Evolutionary conservation across 2,113 vertebrate species (phyloP).

Genomic region (Ascaphus truei): DNA sequence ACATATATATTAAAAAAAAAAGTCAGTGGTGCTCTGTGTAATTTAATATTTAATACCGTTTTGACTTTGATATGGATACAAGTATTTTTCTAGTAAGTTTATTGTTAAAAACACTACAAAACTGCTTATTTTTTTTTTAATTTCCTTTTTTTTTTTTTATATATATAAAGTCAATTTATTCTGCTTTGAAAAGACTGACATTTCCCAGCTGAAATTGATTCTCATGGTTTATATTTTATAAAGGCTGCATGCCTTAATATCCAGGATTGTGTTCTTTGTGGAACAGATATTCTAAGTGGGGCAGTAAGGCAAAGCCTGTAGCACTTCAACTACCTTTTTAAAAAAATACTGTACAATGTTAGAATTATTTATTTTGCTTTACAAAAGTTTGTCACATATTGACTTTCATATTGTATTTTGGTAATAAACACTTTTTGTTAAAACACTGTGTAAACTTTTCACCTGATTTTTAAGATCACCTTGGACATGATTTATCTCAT

Average conservation of each 20-base stretch:
- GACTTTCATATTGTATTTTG: conserved; percentile 91
- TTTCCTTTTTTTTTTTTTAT: not conserved
- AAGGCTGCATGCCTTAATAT: conserved; percentile 67
- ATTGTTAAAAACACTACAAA: conserved; percentile 74
- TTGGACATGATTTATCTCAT: no score
- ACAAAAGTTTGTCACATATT: conserved; percentile 80
- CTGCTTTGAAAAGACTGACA: conserved; percentile 61
- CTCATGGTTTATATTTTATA: conserved; percentile 62
- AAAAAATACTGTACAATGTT: conserved; percentile 73
- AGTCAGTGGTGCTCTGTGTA: not conserved
- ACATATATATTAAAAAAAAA: not conserved
- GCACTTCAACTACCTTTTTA: conserved; percentile 65
- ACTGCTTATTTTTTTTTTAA: conserved; percentile 50
- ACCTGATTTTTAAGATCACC: not conserved
- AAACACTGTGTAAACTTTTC: conserved; percentile 46
- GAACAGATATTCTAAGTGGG: conserved; percentile 49
- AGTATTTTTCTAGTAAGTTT: conserved; percentile 79
- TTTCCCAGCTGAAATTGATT: conserved; percentile 59
- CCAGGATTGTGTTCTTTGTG: conserved; percentile 51
- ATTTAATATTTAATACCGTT: not conserved
- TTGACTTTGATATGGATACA: conserved; percentile 51
- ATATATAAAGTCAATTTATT: conserved; percentile 74
- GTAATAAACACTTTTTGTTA: conserved; percentile 86
- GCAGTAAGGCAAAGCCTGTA: conserved; percentile 59
- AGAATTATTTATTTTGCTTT: conserved; percentile 90